These are phyloP conservation scores for Eurystomus gularis DNA, from an alignment of 2,113 vertebrate species.

Conservation along the genomic window DNA sequence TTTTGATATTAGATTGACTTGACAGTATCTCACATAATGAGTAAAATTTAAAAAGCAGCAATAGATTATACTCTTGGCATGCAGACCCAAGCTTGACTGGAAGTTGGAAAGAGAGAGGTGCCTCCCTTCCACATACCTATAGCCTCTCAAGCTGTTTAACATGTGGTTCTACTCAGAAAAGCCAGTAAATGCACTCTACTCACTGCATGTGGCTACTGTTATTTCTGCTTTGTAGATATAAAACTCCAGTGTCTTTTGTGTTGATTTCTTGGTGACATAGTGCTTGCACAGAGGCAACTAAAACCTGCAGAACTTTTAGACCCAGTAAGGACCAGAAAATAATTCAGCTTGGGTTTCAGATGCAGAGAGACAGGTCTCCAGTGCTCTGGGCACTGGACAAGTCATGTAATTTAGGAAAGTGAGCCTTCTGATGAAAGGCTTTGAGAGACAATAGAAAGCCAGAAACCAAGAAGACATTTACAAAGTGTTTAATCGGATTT, in stretches of 20 bases:
- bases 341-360: background rate
- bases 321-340: background rate
- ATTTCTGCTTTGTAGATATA: background rate
- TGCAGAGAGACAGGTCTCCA: background rate
- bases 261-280: background rate
- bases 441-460: background rate
- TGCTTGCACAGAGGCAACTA: background rate
- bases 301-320: background rate
- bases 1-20: conserved; percentile 32
- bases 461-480: background rate
- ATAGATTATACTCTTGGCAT: background rate
- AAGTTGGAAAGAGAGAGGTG: background rate
- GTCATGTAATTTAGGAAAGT: background rate
- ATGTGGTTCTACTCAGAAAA: background rate
- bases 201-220: background rate
- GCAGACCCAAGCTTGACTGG: background rate
- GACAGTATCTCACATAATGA: conserved; percentile 1
- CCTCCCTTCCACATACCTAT: background rate
- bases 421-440: background rate
- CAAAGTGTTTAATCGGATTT: background rate
- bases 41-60: background rate
- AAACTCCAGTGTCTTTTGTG: background rate
- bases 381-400: background rate
- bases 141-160: background rate
- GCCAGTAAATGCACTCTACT: background rate